phyloP scores from a whole-genome alignment of 2,113 vertebrate species.

The Diglossa brunneiventris region DNA sequence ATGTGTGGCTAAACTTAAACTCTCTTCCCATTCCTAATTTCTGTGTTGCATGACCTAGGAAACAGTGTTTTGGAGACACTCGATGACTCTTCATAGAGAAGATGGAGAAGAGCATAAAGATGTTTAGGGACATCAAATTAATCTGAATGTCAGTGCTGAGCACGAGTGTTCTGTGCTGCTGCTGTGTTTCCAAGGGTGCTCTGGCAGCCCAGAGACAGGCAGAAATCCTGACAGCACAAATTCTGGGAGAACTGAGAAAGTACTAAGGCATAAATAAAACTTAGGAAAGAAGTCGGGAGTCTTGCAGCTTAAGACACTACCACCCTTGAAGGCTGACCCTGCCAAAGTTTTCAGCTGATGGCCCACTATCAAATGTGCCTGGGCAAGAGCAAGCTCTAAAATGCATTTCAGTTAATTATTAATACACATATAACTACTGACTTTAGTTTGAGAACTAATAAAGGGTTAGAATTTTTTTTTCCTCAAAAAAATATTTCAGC shows the following conservation, averaged over 20 bases:
- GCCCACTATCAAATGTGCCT: background rate
- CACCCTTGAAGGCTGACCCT: background rate
- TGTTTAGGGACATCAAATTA: background rate
- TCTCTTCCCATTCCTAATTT: background rate
- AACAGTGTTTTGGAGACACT: background rate
- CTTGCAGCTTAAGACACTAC: background rate
- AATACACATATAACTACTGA: background rate
- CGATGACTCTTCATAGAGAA: background rate
- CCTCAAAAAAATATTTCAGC: background rate
- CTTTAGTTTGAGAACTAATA: background rate
- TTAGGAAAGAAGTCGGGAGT: background rate
- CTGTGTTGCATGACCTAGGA: background rate
- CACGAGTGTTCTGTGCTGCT: rapidly evolving
- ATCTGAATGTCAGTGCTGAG: background rate
- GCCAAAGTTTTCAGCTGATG: background rate
- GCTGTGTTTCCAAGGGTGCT: background rate
- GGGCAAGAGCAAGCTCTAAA: background rate
- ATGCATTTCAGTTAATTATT: background rate
- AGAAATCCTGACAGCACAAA: background rate
- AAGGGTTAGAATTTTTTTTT: background rate
- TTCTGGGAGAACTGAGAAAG: background rate
- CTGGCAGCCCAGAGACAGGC: background rate
- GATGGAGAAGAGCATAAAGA: background rate
- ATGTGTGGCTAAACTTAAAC: background rate
- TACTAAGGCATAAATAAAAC: background rate